Base-by-base conservation (phyloP, 2,113 vertebrate genomes). In the Fulmarus glacialis region DNA sequence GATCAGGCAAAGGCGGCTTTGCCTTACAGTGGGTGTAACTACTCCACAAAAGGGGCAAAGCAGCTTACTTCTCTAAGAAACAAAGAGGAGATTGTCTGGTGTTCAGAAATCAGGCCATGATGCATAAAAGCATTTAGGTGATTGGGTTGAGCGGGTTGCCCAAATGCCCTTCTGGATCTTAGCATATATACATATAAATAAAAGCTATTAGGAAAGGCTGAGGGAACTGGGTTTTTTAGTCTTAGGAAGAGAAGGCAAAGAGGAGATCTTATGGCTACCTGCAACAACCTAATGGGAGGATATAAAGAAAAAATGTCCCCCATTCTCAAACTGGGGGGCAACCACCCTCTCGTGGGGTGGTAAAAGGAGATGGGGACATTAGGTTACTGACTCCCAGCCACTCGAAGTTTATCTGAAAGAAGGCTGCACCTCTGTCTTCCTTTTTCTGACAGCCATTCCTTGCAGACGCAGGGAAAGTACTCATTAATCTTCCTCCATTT, bases 401-500 rank as follows among this genome's bases (percentile, higher is more conserved):
- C 42, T 50, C 0, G 1, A 91, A 19, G 16, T 66, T 34, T 64
- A 17, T 27, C 60, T 83, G 53, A 88, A 92, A 88, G 22, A 56
- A 73, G 21, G 40, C 8, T 64, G 34, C 6, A 62, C 36, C 14
- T 70, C 59, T 93, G 55, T 63, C 53, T 81, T 81, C 40, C 22
- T 71, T 84, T 77, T 62, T 42, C 84, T 91, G 47, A 29, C 32
- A 84, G 29, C 30, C 88, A 40, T 67, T 94, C 62, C 40, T 88
- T 89, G 27, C 36, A 89, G 62, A 55, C 4, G 2, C 52, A 67
- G 45, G 22, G 47, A 78, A 83, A 84, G 23, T 22, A 93, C 36
- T 89, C n/a, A 32, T 87, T 92, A 73, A 84, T 93, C 59, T 84
- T 92, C 32, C 42, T 89, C 32, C 29, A 32, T 68, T 93, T 89